Evolutionary conservation across 37 sponge, comb jelly and placozoan species (phyloP).

Genomic region (Cliona cf. orientalis): DNA sequence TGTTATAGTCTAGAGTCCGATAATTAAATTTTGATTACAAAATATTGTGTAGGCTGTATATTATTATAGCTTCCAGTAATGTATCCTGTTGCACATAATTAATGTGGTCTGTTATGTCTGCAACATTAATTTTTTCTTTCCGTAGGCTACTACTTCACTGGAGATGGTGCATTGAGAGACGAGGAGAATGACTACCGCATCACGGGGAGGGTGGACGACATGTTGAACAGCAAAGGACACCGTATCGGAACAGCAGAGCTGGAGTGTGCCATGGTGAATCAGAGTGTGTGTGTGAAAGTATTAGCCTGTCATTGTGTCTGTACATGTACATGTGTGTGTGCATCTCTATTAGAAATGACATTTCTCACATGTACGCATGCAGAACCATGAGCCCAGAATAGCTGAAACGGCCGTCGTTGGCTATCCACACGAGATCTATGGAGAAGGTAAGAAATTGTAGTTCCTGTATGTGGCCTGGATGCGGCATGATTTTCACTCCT

Average conservation of each 20-base stretch:
- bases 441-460: slow-evolving; percentile 70
- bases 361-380: too few species aligned
- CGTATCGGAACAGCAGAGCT: slow-evolving; percentile 95
- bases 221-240: slow-evolving; percentile 94
- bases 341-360: neutral
- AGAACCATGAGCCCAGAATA: slow-evolving; percentile 74
- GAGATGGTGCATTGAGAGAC: slow-evolving; percentile 90
- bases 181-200: slow-evolving; percentile 87
- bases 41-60: too few species aligned
- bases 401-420: slow-evolving; percentile 93
- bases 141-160: slow-evolving; percentile 86
- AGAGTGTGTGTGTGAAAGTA: neutral
- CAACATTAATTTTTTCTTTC: too few species aligned
- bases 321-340: too few species aligned
- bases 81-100: too few species aligned
- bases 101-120: too few species aligned
- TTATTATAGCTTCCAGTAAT: too few species aligned
- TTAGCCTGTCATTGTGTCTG: too few species aligned
- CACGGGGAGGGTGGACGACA: slow-evolving; percentile 95
- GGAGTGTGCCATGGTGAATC: slow-evolving; percentile 95
- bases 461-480: neutral
- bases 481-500: neutral
- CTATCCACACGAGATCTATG: slow-evolving; percentile 86
- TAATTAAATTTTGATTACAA: too few species aligned
- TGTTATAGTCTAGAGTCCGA: too few species aligned